Percentiles rank a stretch among this genome's conserved stretches.
Conservation (phyloP, 1,140 invertebrate genomes). For the Drosophila sproati region DNA sequence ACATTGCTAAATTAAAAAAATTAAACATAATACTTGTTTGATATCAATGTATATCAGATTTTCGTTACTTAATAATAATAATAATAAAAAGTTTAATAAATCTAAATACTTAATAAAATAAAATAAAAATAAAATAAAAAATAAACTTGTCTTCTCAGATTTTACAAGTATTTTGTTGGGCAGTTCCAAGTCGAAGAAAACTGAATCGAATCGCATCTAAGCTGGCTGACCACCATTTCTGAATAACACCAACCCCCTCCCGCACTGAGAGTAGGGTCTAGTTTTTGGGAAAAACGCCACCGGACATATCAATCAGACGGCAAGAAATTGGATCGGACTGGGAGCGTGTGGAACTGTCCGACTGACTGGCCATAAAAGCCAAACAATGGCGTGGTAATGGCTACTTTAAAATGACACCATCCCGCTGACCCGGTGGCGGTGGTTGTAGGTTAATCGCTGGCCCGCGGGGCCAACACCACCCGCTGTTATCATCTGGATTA, state of each 20-base stretch:
- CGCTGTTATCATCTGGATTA: conserved; percentile 63
- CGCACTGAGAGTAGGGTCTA: conserved; percentile 14
- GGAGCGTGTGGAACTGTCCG: conserved; percentile 28
- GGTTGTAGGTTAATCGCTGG: conserved; percentile 50
- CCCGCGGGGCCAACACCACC: conserved; percentile 51
- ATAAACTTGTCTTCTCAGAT: background rate
- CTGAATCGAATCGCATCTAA: background rate
- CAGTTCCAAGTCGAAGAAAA: background rate
- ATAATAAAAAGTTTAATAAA: no score
- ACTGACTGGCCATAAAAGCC: conserved; percentile 46
- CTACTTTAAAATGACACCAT: conserved; percentile 79
- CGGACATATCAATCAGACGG: conserved; percentile 68
- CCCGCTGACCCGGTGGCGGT: conserved; percentile 10
- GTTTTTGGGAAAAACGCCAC: conserved; percentile 36
- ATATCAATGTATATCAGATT: no score
- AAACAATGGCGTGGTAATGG: conserved; percentile 82
- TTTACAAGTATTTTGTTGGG: background rate
- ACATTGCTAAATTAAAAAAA: no score
- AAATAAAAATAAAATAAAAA: no score
- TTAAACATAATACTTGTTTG: no score
- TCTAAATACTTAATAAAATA: no score
- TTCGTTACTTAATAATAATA: no score
- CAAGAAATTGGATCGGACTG: conserved; percentile 63
- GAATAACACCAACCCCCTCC: conserved; percentile 3
- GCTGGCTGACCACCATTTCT: conserved; percentile 16